Evolutionary conservation across 2,113 vertebrate genomes (phyloP).

Genomic region (Capricornis sumatraensis): DNA sequence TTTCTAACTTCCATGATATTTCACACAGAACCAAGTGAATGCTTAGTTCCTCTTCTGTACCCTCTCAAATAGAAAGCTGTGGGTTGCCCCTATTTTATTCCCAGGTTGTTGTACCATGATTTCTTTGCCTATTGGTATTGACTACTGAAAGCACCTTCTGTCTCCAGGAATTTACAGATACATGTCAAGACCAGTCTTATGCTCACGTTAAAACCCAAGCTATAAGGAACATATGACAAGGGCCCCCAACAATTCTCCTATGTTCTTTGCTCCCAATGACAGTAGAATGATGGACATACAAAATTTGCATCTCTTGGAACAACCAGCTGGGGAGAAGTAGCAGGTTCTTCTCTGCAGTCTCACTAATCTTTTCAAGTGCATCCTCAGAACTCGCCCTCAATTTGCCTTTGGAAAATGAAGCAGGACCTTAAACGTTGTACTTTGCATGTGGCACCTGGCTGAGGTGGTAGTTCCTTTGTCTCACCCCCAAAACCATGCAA

Average conservation of each 20-base stretch:
- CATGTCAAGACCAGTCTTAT: neutral
- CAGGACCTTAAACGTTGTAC: neutral
- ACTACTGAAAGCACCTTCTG: neutral
- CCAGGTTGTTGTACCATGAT: neutral
- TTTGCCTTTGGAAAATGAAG: neutral
- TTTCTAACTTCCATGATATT: neutral
- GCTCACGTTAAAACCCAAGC: neutral
- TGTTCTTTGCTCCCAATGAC: neutral
- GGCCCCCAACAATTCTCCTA: accelerated
- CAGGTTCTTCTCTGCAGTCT: neutral
- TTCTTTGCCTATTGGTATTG: neutral
- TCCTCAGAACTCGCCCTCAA: neutral
- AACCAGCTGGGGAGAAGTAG: neutral
- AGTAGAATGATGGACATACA: neutral
- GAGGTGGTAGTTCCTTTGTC: neutral
- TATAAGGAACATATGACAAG: too few species aligned
- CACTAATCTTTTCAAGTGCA: neutral
- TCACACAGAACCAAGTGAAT: neutral
- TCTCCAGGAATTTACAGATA: neutral
- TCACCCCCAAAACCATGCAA: neutral
- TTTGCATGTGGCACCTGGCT: neutral
- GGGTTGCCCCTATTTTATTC: neutral
- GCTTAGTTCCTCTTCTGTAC: neutral
- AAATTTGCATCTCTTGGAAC: neutral
- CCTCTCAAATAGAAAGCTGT: neutral